These are phyloP conservation scores for Gallinago paraguaiae DNA, from an alignment of 2,113 vertebrate genomes.

Conservation along the genomic window DNA sequence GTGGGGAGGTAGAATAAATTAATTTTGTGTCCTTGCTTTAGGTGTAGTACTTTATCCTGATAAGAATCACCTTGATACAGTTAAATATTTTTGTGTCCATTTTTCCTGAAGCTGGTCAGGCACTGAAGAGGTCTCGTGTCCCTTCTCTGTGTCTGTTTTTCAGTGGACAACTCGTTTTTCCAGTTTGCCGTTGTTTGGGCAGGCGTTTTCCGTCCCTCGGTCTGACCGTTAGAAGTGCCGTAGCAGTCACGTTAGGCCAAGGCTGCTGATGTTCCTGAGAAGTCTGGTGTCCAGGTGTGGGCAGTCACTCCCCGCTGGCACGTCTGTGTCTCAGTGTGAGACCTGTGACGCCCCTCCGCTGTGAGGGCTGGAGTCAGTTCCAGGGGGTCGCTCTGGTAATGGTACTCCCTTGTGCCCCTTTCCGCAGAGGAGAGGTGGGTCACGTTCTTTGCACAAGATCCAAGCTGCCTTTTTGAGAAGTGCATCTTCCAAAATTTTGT, in stretches of 20 bases:
- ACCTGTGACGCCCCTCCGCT: rapidly evolving
- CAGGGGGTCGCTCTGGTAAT: rapidly evolving
- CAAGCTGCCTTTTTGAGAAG: neutral
- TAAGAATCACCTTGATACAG: neutral
- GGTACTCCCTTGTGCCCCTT: rapidly evolving
- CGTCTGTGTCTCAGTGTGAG: neutral
- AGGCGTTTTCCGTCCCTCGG: neutral
- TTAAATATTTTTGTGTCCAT: neutral
- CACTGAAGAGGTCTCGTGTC: neutral
- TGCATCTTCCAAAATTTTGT: neutral
- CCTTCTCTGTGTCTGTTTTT: neutral
- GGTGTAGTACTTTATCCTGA: neutral
- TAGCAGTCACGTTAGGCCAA: rapidly evolving
- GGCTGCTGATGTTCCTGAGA: neutral
- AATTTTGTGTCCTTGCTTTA: neutral
- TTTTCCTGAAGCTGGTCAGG: neutral
- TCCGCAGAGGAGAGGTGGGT: neutral
- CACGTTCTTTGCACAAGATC: neutral
- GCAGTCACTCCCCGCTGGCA: neutral
- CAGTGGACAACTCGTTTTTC: neutral
- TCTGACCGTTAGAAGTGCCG: neutral
- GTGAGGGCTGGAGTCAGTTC: neutral
- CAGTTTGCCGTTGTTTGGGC: neutral
- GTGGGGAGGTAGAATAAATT: neutral
- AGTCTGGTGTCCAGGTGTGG: neutral